Percentiles rank a stretch among this genome's conserved stretches.
These are phyloP conservation scores for Metallyticus violacea DNA, from an alignment of 2,888 invertebrate genomes.

Conservation along the genomic window DNA sequence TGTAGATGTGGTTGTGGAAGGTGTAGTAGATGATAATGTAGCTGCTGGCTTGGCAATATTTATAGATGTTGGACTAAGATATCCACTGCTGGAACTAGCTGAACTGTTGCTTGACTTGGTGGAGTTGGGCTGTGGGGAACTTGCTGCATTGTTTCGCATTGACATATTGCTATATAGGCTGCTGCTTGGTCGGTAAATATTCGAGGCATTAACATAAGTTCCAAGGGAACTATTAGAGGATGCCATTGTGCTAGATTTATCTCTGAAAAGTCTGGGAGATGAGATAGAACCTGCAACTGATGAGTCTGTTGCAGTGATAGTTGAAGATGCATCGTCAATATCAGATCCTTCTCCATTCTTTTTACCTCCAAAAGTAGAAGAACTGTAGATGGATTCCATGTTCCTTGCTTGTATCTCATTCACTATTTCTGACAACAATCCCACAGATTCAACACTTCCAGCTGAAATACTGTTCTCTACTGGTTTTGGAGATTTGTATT, in stretches of 20 bases:
- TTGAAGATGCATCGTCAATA: conserved; percentile 40
- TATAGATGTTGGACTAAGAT: conserved; percentile 66
- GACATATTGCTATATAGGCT: conserved; percentile 38
- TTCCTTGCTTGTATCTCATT: conserved; percentile 83
- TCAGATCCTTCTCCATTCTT: conserved; percentile 50
- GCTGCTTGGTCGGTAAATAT: conserved; percentile 37
- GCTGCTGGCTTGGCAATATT: conserved; percentile 26
- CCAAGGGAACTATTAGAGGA: conserved; percentile 45
- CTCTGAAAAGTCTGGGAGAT: conserved; percentile 7
- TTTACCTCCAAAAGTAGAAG: conserved; percentile 65
- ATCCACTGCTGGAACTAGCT: conserved; percentile 65
- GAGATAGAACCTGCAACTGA: conserved; percentile 17
- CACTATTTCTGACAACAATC: conserved; percentile 81
- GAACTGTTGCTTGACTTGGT: conserved; percentile 58
- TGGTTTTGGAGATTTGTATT: conserved; percentile 49
- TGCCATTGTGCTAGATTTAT: conserved; percentile 21
- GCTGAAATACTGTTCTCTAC: conserved; percentile 45
- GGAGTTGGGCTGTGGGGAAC: conserved; percentile 49
- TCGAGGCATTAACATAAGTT: conserved; percentile 50
- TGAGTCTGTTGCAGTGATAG: conserved; percentile 21
- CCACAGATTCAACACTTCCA: conserved; percentile 67
- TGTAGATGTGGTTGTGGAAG: conserved; percentile 17
- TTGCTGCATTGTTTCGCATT: conserved; percentile 19
- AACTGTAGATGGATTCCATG: conserved; percentile 83
- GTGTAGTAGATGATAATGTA: conserved; percentile 24